Evolutionary conservation across 2,113 vertebrate genomes (phyloP), one percentile per base, ranked within the genome.

Genomic region (Microcebus murinus): DNA sequence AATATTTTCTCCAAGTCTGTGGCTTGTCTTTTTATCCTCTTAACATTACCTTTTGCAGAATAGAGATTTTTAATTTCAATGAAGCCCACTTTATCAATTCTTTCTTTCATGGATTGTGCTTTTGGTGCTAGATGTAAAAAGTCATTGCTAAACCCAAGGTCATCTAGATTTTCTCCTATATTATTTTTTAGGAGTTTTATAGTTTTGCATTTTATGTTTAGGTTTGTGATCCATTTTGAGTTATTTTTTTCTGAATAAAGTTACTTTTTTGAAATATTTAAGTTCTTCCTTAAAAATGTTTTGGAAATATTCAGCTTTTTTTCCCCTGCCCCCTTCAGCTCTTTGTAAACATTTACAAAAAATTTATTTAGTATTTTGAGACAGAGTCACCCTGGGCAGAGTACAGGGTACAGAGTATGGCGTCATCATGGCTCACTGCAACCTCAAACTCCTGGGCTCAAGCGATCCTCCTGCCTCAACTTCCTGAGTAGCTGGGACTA

Each of bases 211-310:
- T 81, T 52, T 89, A 55, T n/a, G 45, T 59, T 50, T 80, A 87
- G 15, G 31, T 59, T 31, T 70, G 11, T 25, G 39, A 39, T 59
- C 3, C 36, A 59, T 76, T 57, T 90, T 83, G 15, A 76, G 17
- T 61, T 59, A 52, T 68, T 42, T 87, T 87, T 87, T 70, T 87
- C 4, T 63, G 27, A 36, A 59, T 34, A 48, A 23, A 55, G 27
- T 80, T 90, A 73, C 23, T 77, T 70, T 88, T 63, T 59, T 23
- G 45, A 82, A 93, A 89, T 85, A 34, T 48, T 79, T 83, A 90
- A 59, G 11, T 67, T 93, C 9, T 91, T 17, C 6, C 34, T 92
- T 20, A 80, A 88, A 79, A 80, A 76, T 74, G 20, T 85, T 39
- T 85, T 88, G 45, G 25, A 87, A 90, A 90, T 68, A 4, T 61